Evolutionary conservation across 1,140 invertebrate species (phyloP).

Genomic region (Pachyrhynchus sulphureomaculatus): DNA sequence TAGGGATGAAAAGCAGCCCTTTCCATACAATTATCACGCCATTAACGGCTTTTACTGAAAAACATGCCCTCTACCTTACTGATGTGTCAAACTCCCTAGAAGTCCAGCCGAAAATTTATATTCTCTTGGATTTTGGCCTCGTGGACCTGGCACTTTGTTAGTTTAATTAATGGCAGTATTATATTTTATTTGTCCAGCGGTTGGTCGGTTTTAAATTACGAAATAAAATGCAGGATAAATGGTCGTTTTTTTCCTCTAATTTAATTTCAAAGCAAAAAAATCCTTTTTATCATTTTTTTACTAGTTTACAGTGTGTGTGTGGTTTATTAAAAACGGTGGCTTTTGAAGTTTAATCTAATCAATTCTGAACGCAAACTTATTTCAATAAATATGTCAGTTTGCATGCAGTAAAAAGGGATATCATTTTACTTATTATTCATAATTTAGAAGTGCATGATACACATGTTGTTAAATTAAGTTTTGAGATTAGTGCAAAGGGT

Average conservation of each 20-base stretch:
- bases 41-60: slow-evolving; percentile 30
- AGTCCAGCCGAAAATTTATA: slow-evolving; percentile 32
- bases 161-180: slow-evolving; percentile 34
- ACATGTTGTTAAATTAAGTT: no score
- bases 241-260: slow-evolving; percentile 26
- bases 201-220: slow-evolving; percentile 33
- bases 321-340: not conserved
- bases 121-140: slow-evolving; percentile 30
- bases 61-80: slow-evolving; percentile 29
- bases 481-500: no score
- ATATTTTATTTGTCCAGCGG: slow-evolving; percentile 35
- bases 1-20: slow-evolving; percentile 1
- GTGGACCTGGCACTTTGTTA: slow-evolving; percentile 34
- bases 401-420: no score
- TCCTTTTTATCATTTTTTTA: not conserved
- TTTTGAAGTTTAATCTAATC: no score
- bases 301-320: not conserved
- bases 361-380: no score
- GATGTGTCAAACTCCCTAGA: slow-evolving; percentile 32
- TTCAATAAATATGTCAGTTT: no score
- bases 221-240: slow-evolving; percentile 31
- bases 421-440: no score
- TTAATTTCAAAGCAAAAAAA: slow-evolving; percentile 15
- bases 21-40: slow-evolving; percentile 25
- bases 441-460: no score